These are phyloP conservation scores for Balearica regulorum DNA, from an alignment of 2,797 vertebrate genomes.

Conservation along the genomic window DNA sequence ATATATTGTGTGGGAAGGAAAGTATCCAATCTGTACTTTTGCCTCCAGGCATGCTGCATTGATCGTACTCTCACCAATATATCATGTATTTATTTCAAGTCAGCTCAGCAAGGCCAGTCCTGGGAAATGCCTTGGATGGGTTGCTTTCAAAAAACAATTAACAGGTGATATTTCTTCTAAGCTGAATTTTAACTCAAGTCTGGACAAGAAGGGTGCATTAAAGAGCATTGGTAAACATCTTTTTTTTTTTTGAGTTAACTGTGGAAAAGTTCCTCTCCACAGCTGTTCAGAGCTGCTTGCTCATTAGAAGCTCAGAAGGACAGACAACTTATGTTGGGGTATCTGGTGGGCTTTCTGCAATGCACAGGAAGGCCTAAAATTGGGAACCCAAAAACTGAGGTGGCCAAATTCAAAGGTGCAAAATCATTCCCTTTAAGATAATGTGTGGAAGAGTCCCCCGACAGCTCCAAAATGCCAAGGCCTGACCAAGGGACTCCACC, in stretches of 20 bases:
- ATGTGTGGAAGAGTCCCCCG: neutral
- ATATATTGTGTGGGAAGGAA: neutral
- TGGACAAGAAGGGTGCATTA: neutral
- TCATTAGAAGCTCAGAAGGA: neutral
- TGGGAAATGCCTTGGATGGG: neutral
- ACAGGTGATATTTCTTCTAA: neutral
- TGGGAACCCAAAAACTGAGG: neutral
- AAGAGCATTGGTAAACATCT: neutral
- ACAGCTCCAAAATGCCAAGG: neutral
- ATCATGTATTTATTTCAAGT: neutral
- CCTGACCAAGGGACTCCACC: neutral
- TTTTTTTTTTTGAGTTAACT: neutral
- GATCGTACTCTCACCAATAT: neutral
- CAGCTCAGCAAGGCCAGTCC: neutral
- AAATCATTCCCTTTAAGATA: neutral
- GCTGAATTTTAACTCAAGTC: neutral
- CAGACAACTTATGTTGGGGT: neutral
- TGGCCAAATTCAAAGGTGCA: neutral
- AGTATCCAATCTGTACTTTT: neutral
- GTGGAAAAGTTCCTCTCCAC: neutral
- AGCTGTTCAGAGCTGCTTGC: neutral
- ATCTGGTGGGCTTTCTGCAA: neutral
- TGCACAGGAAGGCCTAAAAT: neutral
- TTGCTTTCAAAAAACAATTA: neutral
- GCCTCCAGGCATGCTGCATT: neutral